Evolutionary conservation across 2,797 vertebrate species (phyloP).

Genomic region (Novumbra hubbsi): DNA sequence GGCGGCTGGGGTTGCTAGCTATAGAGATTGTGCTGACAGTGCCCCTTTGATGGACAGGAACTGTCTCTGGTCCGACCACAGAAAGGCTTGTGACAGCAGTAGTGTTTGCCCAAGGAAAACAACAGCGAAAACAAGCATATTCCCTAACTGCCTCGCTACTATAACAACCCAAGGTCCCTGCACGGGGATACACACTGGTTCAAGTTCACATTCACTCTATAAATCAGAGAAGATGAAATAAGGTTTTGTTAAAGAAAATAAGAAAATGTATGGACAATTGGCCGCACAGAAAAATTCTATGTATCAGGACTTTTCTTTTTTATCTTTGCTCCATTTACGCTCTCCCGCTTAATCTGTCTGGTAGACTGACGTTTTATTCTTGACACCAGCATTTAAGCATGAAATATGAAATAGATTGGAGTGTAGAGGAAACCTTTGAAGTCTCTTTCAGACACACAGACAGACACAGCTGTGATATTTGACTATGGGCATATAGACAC

Average conservation of each 20-base stretch:
- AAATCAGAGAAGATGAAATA: constrained; percentile 25
- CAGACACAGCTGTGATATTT: constrained; percentile 33
- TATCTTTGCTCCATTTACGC: constrained; percentile 20
- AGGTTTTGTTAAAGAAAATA: constrained; percentile 26
- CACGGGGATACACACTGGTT: constrained; percentile 24
- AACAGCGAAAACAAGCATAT: constrained; percentile 43
- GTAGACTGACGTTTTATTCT: constrained; percentile 26
- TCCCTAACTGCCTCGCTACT: constrained; percentile 19
- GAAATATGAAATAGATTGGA: constrained; percentile 40
- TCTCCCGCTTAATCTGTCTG: constrained; percentile 42
- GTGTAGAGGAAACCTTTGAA: constrained; percentile 36
- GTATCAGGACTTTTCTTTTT: constrained; percentile 14
- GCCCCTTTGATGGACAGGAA: constrained; percentile 51
- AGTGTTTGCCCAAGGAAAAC: constrained; percentile 48
- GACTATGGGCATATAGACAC: constrained; percentile 46
- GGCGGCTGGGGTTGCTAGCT: constrained; percentile 39
- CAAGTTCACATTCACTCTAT: constrained; percentile 16
- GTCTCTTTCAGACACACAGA: constrained; percentile 23
- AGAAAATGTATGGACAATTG: constrained; percentile 19
- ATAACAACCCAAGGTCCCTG: constrained; percentile 22
- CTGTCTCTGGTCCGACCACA: constrained; percentile 52
- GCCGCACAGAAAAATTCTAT: constrained; percentile 3
- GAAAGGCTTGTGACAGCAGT: constrained; percentile 43
- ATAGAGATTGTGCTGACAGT: constrained; percentile 62
- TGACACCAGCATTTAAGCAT: constrained; percentile 39